Evolutionary conservation across 2,888 invertebrate genomes (phyloP), one percentile per base, ranked within the genome.

Genomic region (Melanchra persicariae): DNA sequence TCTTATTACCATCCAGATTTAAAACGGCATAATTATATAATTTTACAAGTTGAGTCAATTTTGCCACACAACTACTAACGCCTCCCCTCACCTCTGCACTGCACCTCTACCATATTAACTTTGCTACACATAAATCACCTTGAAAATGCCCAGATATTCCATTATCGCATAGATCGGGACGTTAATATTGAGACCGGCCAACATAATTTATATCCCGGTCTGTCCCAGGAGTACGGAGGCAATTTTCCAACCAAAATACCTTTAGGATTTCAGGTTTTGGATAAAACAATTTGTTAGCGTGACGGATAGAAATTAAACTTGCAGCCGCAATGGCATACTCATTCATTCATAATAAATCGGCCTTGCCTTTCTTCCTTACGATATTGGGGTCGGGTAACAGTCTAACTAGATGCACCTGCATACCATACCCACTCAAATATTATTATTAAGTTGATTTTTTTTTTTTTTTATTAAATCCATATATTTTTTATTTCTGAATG

Each of bases 141-240:
- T 52, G 22, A 58, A 51, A 59, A 30, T 54, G 49, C 55, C 67
- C 63, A 45, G 57, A 22, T 58, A 69, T 49, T 40, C 30, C 22
- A 57, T 60, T 71, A 70, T 63, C 0, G 30, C 15, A 24, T 17
- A 37, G 57, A 49, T 57, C 24, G 54, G 22, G 26, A 45, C 52
- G 49, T 78, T 65, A 58, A 75, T 81, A 78, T 66, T 72, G 47
- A 74, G 55, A 69, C 34, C 17, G 51, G 19, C 52, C n/a, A 12
- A 51, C 58, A 57, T 55, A 63, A 70, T 82, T 60, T 78, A 75
- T 60, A 26, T 10, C 26, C 34, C 34, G 2, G 49, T 19, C 22
- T 40, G 22, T 52, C 63, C 55, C 74, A 10, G 30, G 62, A 60
- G 70, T 45, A 6, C 15, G 17, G 12, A 69, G 22, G 65, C 54